These are phyloP conservation scores for Botrylloides violaceus DNA, from an alignment of 23 tunicate genomes.

Conservation along the genomic window DNA sequence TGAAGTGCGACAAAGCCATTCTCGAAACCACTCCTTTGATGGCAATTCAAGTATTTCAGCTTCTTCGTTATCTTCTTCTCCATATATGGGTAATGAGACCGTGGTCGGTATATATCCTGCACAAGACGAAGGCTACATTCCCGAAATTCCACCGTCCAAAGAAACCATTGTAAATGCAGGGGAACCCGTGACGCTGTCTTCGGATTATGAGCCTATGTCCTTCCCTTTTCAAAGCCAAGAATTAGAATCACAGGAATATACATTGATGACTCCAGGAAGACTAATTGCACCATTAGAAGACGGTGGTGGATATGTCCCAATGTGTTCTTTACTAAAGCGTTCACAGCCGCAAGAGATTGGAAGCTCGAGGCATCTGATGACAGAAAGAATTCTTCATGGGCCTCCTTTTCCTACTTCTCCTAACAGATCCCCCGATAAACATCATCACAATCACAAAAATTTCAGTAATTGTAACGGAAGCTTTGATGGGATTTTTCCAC, in stretches of 20 bases:
- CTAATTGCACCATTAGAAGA: not conserved
- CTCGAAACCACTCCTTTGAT: conserved; percentile 55
- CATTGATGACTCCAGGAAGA: conserved; percentile 33
- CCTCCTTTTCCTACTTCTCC: conserved; percentile 23
- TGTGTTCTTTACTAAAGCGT: conserved; percentile 37
- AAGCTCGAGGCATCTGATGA: not conserved
- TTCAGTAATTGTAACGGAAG: too few relatives aligned
- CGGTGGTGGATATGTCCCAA: conserved; percentile 54
- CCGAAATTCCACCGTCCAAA: conserved; percentile 30
- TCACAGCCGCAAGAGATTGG: conserved; percentile 72
- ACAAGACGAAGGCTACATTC: conserved; percentile 12
- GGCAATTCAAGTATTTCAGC: conserved; percentile 54
- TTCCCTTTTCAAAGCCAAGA: not conserved
- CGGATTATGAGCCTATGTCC: not conserved
- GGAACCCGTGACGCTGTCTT: not conserved
- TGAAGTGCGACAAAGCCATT: conserved; percentile 44
- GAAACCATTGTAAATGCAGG: not conserved
- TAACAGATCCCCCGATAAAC: conserved; percentile 30
- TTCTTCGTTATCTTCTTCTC: conserved; percentile 42
- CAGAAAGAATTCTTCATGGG: not conserved
- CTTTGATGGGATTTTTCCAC: too few relatives aligned
- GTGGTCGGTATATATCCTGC: conserved; percentile 27
- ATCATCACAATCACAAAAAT: too few relatives aligned
- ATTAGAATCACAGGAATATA: conserved; percentile 19
- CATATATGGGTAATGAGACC: conserved; percentile 32